phyloP scores from a whole-genome alignment of 2,888 invertebrate genomes.

The Pollenia labialis region DNA sequence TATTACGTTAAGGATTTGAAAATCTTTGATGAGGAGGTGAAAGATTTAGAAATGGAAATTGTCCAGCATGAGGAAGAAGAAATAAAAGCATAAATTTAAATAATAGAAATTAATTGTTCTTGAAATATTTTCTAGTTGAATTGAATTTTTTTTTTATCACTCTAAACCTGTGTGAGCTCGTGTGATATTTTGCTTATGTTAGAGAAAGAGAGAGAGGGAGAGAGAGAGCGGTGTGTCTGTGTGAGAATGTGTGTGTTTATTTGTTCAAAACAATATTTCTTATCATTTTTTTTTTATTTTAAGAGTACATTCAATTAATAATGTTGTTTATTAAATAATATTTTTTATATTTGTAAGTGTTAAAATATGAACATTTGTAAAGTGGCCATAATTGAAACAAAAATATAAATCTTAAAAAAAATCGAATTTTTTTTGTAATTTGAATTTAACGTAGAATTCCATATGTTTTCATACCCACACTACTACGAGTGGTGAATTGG shows the following conservation, averaged over 20 bases:
- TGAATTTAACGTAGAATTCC: too few species aligned
- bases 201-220: neutral
- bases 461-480: too few species aligned
- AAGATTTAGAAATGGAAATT: conserved; percentile 82
- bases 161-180: conserved; percentile 10
- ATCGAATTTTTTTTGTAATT: neutral
- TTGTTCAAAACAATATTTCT: conserved; percentile 30
- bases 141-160: conserved; percentile 1
- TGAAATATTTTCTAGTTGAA: conserved; percentile 9
- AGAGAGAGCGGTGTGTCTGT: neutral
- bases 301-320: conserved; percentile 17
- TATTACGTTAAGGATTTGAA: conserved; percentile 88
- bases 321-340: conserved; percentile 59
- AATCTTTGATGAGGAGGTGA: conserved; percentile 88
- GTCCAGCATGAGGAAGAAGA: conserved; percentile 83
- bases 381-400: conserved; percentile 37
- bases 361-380: conserved; percentile 48
- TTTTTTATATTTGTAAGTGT: conserved; percentile 60
- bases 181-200: conserved; percentile 15
- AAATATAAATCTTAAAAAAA: conserved; percentile 6
- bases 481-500: neutral
- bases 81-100: conserved; percentile 82
- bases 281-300: conserved; percentile 10
- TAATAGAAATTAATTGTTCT: neutral
- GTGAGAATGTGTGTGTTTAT: conserved; percentile 3